Evolutionary conservation across 2,888 invertebrate species (phyloP), one percentile per base, ranked within the genome.

Genomic region (Chouioia cunea): DNA sequence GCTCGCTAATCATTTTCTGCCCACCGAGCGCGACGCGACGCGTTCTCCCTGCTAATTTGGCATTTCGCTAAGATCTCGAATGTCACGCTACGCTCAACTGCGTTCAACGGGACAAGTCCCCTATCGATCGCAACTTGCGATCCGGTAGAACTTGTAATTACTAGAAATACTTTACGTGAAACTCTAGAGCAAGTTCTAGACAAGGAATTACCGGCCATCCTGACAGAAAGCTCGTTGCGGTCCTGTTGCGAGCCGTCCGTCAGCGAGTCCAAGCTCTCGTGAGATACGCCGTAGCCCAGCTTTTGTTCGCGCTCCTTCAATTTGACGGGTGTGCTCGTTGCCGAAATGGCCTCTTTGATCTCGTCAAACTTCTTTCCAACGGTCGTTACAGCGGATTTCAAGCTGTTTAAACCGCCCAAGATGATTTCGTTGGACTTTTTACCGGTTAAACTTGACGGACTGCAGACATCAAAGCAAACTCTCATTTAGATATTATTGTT

Each of bases 331-430:
- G 95, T 95, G n/a, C 93, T 92, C 76, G 93, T 95, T 0, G 93
- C 93, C 2, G 95, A 94, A 78, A 96, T 94, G 23, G 93, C 94
- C 83, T 95, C 96, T 83, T 96, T 96, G 84, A 96, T 93, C 85
- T 96, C 96, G 82, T 95, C 96, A 79, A 96, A 91, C 81, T 96
- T 96, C 81, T 95, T 95, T 22, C 91, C 95, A 83, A 96, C 91
- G 50, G 93, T 92, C 1, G 91, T 95, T 0, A 95, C 95, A 0
- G 94, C 95, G 15, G 92, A 94, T 83, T 95, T 95, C 48, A 96
- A 89, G 79, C 94, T 94, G 82, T 93, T 95, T 52, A 96, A 87
- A 50, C 95, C 94, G 73, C 95, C 95, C 86, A 95, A 93, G 59
- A 96, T 89, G 53, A 95, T 88, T 86, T 96, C 95, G 83, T 94